Conservation (phyloP, 2,888 invertebrate genomes). For the Imbricaverruca yamaguchii region DNA sequence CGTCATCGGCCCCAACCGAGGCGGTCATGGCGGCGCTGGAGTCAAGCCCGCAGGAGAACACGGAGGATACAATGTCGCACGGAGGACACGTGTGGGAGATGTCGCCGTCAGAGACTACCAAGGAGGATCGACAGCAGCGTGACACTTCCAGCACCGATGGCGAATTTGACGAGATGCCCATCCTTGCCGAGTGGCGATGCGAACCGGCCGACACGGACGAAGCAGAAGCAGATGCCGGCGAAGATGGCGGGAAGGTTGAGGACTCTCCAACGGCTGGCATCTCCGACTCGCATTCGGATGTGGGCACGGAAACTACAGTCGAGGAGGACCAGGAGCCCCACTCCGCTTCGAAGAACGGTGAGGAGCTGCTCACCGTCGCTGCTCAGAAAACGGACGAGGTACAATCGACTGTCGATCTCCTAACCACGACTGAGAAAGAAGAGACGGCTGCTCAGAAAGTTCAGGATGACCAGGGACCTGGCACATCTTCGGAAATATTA, state of each 20-base stretch:
- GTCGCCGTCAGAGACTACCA: background rate
- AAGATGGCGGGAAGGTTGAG: background rate
- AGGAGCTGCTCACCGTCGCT: no score
- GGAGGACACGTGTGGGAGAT: background rate
- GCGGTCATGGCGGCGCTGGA: background rate
- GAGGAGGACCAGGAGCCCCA: no score
- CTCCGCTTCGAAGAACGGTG: no score
- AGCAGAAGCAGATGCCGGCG: background rate
- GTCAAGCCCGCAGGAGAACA: slow-evolving; percentile 8
- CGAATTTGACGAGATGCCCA: slow-evolving; percentile 1
- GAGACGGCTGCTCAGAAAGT: no score
- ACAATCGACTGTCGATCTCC: background rate
- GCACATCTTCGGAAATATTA: no score
- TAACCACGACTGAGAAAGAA: no score
- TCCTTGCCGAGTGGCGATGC: background rate
- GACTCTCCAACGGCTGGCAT: background rate
- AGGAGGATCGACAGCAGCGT: no score
- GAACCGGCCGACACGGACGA: background rate
- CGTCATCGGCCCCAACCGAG: background rate
- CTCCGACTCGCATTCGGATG: background rate
- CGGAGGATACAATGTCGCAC: background rate
- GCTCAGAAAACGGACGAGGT: background rate
- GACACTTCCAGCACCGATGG: background rate
- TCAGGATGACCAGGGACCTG: no score
- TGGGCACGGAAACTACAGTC: background rate